These are phyloP conservation scores for Hoplostethus mediterraneus DNA, from an alignment of 2,797 vertebrate genomes.

Conservation along the genomic window DNA sequence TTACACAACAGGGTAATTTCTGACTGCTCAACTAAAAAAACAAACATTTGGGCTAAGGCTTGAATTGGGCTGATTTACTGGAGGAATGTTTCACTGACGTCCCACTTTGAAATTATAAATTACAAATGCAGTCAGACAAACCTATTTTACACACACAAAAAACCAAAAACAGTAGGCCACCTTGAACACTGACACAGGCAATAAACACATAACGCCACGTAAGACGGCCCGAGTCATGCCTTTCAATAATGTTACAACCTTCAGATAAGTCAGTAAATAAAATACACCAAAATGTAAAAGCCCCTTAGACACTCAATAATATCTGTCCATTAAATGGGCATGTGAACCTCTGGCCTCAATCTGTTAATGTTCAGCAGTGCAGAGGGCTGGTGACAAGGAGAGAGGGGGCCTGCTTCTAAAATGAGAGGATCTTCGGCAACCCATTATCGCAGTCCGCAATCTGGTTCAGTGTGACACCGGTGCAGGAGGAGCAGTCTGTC, in stretches of 20 bases:
- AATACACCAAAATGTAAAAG: background rate
- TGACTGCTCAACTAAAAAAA: constrained; percentile 29
- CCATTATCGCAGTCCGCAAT: constrained; percentile 34
- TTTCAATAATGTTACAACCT: constrained; percentile 10
- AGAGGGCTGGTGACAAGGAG: constrained; percentile 26
- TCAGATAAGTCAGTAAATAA: constrained; percentile 13
- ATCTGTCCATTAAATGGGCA: constrained; percentile 30
- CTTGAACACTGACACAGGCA: background rate
- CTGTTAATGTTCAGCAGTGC: constrained; percentile 39
- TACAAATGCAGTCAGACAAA: background rate
- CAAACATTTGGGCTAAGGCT: constrained; percentile 36
- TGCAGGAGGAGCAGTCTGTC: constrained; percentile 8
- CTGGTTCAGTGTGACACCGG: constrained; percentile 20
- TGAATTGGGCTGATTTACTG: constrained; percentile 7
- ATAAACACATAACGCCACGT: background rate
- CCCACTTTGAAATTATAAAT: background rate
- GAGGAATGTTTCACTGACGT: background rate
- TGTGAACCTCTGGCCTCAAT: constrained; percentile 38
- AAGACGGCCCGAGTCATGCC: constrained; percentile 1
- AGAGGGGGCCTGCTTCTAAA: constrained; percentile 25
- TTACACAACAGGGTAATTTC: constrained; percentile 28
- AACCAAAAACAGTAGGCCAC: background rate
- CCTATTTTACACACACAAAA: background rate
- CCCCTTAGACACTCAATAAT: background rate
- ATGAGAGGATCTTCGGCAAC: constrained; percentile 37